Evolutionary conservation across 2,797 vertebrate genomes (phyloP).

Genomic region (Catamblyrhynchus diadema): DNA sequence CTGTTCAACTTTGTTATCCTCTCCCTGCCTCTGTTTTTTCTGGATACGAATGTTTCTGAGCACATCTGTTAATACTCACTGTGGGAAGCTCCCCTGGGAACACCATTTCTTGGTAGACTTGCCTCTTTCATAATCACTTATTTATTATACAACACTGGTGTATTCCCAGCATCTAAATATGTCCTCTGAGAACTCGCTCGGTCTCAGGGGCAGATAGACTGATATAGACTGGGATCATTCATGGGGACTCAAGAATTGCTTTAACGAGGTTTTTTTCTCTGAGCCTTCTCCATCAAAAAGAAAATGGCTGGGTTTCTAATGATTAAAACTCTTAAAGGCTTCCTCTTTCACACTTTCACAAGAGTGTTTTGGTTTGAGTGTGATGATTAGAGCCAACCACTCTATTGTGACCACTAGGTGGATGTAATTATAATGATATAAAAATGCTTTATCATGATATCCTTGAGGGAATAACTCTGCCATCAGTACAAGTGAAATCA

Average conservation of each 20-base stretch:
- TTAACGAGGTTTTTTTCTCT: neutral
- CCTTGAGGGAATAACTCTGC: neutral
- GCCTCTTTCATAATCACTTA: conserved; percentile 56
- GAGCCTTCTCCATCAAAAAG: neutral
- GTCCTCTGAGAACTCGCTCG: conserved; percentile 51
- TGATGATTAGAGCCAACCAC: neutral
- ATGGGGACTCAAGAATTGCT: neutral
- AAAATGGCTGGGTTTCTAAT: neutral
- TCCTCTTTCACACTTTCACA: neutral
- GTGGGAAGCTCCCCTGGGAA: conserved; percentile 27
- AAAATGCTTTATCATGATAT: neutral
- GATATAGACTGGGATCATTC: neutral
- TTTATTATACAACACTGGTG: conserved; percentile 33
- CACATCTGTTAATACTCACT: conserved; percentile 64
- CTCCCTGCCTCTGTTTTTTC: conserved; percentile 1
- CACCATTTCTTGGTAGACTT: conserved; percentile 35
- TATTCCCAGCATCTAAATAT: conserved; percentile 65
- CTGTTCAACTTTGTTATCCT: neutral
- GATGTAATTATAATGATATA: neutral
- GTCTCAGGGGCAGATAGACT: conserved; percentile 22
- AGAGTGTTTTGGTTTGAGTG: neutral
- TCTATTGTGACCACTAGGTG: neutral
- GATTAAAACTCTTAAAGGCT: neutral
- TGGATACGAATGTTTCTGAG: neutral
- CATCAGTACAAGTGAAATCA: neutral